phyloP scores from a whole-genome alignment of 2,888 invertebrate species.

The Chromoteleia sp. region DNA sequence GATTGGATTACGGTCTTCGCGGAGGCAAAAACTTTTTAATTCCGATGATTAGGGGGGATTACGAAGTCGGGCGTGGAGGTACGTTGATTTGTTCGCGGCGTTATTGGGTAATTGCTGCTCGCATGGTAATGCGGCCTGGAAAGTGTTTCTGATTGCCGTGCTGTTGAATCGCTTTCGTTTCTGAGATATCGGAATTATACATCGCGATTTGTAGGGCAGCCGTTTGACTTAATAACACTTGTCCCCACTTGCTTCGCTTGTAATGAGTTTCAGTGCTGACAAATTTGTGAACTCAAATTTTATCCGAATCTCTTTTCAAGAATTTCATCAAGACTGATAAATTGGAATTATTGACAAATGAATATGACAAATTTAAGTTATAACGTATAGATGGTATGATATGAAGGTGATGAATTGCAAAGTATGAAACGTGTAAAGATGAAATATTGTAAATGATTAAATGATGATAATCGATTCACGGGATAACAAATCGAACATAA shows the following conservation, averaged over 20 bases:
- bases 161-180: slow-evolving; percentile 35
- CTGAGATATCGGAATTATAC: slow-evolving; percentile 27
- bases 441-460: no score
- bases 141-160: slow-evolving; percentile 55
- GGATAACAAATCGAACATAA: no score
- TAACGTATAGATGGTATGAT: no score
- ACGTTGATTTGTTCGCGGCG: slow-evolving; percentile 35
- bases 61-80: slow-evolving; percentile 21
- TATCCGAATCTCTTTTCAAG: not conserved
- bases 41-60: slow-evolving; percentile 51
- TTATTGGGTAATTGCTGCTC: slow-evolving; percentile 56
- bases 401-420: no score
- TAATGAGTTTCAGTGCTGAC: slow-evolving; percentile 1
- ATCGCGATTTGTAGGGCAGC: not conserved
- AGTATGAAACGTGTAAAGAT: no score
- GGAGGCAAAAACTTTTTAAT: slow-evolving; percentile 51
- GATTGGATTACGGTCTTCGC: slow-evolving; percentile 49
- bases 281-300: slow-evolving; percentile 8
- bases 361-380: no score
- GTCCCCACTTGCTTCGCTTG: no score
- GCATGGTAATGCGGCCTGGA: slow-evolving; percentile 32
- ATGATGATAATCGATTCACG: no score
- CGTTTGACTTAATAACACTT: slow-evolving; percentile 12
- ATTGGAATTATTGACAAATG: no score
- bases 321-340: not conserved